A percentile compares a stretch with the other conserved stretches of the same genome.
phyloP scores from a whole-genome alignment of 2,888 invertebrate genomes.

The Pammene aurita region DNA sequence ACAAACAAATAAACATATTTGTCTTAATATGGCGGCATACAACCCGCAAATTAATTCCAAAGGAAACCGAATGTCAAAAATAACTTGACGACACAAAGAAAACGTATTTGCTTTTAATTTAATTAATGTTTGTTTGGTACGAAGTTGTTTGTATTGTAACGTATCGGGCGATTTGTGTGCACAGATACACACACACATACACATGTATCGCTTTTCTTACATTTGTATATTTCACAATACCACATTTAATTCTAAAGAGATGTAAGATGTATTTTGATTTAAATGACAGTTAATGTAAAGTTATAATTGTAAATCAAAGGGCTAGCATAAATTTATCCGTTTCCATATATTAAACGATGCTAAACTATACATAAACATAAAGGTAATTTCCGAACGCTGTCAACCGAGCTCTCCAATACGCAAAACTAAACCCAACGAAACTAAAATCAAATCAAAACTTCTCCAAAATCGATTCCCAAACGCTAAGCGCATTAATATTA shows the following conservation, averaged over 20 bases:
- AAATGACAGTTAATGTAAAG: neutral
- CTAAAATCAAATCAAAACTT: slow-evolving; percentile 44
- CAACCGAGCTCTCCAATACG: slow-evolving; percentile 33
- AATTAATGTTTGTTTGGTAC: slow-evolving; percentile 59
- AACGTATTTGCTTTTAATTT: slow-evolving; percentile 66
- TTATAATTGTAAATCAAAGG: neutral
- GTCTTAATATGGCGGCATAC: slow-evolving; percentile 58
- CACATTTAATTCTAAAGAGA: neutral
- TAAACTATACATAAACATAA: slow-evolving; percentile 9
- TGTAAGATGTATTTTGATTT: neutral
- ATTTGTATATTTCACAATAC: neutral
- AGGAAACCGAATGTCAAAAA: slow-evolving; percentile 70
- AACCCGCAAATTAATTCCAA: slow-evolving; percentile 71
- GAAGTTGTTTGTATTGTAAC: slow-evolving; percentile 57
- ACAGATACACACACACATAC: slow-evolving; percentile 25
- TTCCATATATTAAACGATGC: neutral
- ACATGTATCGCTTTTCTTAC: slow-evolving; percentile 26
- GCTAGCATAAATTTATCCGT: neutral
- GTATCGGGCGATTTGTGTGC: slow-evolving; percentile 47
- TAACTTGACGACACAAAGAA: slow-evolving; percentile 66
- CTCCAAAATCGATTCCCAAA: slow-evolving; percentile 69
- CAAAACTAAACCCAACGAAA: slow-evolving; percentile 42
- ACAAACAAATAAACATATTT: slow-evolving; percentile 52
- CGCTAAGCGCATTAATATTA: slow-evolving; percentile 78
- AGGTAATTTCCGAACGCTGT: slow-evolving; percentile 23